Evolutionary conservation across 2,888 invertebrate species (phyloP).

Genomic region (Epinotia nisella): DNA sequence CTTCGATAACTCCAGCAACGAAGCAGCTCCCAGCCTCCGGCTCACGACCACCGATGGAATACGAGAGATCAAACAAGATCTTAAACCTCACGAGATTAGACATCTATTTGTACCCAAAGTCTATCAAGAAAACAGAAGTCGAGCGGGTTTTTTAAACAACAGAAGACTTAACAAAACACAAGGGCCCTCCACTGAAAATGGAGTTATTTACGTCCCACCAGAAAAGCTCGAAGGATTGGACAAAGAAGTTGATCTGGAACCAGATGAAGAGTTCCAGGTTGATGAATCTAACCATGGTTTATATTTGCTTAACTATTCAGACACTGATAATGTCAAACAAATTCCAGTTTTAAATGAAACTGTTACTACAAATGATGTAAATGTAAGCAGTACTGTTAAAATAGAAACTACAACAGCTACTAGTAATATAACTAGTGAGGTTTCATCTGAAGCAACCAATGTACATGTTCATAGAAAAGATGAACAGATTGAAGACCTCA

Average conservation of each 20-base stretch:
- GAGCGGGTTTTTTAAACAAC: constrained; percentile 75
- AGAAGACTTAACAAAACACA: constrained; percentile 67
- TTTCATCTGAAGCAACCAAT: constrained; percentile 52
- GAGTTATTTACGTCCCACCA: constrained; percentile 76
- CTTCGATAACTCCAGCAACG: constrained; percentile 74
- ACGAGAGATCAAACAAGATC: constrained; percentile 71
- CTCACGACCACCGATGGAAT: constrained; percentile 72
- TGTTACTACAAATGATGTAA: constrained; percentile 56
- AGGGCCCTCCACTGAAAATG: constrained; percentile 68
- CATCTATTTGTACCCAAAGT: constrained; percentile 75
- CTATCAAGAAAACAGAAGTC: constrained; percentile 72
- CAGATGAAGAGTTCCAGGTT: constrained; percentile 83
- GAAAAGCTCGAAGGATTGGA: constrained; percentile 77
- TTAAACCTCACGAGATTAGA: constrained; percentile 78
- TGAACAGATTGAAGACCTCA: constrained; percentile 60
- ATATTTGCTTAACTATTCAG: constrained; percentile 80
- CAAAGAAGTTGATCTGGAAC: constrained; percentile 78
- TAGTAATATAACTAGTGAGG: constrained; percentile 53
- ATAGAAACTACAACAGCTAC: constrained; percentile 53
- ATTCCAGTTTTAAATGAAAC: constrained; percentile 62
- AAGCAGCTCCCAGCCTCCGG: constrained; percentile 66
- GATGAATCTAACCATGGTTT: constrained; percentile 83
- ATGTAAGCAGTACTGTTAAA: constrained; percentile 55
- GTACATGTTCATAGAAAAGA: constrained; percentile 52
- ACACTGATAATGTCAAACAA: constrained; percentile 74